A percentile compares a stretch with the other conserved stretches of the same genome.
These are phyloP conservation scores for Phania funesta DNA, from an alignment of 2,888 invertebrate species.

Conservation along the genomic window DNA sequence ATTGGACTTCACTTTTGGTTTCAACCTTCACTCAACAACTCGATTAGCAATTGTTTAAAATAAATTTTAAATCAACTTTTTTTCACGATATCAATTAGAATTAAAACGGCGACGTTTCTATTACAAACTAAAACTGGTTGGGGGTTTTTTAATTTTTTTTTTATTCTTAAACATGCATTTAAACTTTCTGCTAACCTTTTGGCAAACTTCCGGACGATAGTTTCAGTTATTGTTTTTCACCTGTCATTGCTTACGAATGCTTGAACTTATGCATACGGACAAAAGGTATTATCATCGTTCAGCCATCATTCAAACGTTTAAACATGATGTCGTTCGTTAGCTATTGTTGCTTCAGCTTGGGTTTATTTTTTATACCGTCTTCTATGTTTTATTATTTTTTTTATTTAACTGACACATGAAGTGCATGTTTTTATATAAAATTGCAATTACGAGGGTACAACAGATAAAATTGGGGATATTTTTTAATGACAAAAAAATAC, in stretches of 20 bases:
- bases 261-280: constrained; percentile 14
- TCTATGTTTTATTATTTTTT: neutral
- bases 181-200: constrained; percentile 47
- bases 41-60: neutral
- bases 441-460: constrained; percentile 6
- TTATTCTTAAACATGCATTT: constrained; percentile 7
- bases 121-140: constrained; percentile 8
- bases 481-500: neutral
- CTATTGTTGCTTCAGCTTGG: constrained; percentile 29
- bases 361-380: constrained; percentile 13
- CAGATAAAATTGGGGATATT: neutral
- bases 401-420: constrained; percentile 1
- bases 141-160: neutral
- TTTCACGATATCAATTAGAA: neutral
- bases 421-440: constrained; percentile 23
- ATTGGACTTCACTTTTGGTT: too few species aligned
- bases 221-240: neutral
- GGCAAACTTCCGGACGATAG: constrained; percentile 51
- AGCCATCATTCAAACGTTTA: constrained; percentile 51
- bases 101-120: constrained; percentile 23
- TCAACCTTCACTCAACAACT: neutral
- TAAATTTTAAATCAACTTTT: neutral
- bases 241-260: neutral
- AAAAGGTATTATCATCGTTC: constrained; percentile 50
- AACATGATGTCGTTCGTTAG: constrained; percentile 39